A percentile compares a stretch with the other conserved stretches of the same genome.
phyloP scores from a whole-genome alignment of 2,888 invertebrate species.

The Eristalinus sepulchralis region DNA sequence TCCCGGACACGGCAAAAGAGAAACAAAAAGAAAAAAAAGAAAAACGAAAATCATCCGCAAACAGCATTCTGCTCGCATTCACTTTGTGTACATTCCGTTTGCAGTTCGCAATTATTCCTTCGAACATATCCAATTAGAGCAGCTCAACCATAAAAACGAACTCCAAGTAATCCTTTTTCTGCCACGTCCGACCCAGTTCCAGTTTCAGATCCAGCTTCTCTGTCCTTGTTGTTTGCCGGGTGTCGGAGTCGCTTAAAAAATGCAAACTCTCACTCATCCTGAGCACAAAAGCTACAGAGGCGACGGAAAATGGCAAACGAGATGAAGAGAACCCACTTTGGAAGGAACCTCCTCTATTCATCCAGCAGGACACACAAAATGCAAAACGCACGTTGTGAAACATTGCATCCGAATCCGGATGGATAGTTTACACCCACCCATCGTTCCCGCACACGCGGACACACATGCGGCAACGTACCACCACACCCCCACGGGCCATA shows the following conservation, averaged over 20 bases:
- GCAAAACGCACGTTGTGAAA: conserved; percentile 63
- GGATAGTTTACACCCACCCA: conserved; percentile 44
- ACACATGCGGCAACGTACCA: background rate
- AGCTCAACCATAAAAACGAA: conserved; percentile 70
- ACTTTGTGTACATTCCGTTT: conserved; percentile 48
- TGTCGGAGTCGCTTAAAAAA: background rate
- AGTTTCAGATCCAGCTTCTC: background rate
- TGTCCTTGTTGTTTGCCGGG: conserved; percentile 10
- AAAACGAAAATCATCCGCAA: conserved; percentile 5
- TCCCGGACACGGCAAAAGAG: background rate
- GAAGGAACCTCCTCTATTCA: conserved; percentile 4
- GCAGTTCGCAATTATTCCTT: conserved; percentile 57
- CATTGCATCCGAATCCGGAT: conserved; percentile 55
- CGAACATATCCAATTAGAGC: conserved; percentile 70
- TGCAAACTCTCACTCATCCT: background rate
- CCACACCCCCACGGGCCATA: conserved; percentile 39
- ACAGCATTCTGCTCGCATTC: conserved; percentile 9
- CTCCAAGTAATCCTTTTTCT: conserved; percentile 52
- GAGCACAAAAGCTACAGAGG: background rate
- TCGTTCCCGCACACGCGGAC: background rate
- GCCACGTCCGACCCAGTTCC: background rate
- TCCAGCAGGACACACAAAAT: conserved; percentile 53
- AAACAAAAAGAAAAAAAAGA: background rate
- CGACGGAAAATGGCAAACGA: conserved; percentile 11
- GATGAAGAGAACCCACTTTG: background rate